phyloP scores from a whole-genome alignment of 2,797 vertebrate species.

The Molossus molossus region DNA sequence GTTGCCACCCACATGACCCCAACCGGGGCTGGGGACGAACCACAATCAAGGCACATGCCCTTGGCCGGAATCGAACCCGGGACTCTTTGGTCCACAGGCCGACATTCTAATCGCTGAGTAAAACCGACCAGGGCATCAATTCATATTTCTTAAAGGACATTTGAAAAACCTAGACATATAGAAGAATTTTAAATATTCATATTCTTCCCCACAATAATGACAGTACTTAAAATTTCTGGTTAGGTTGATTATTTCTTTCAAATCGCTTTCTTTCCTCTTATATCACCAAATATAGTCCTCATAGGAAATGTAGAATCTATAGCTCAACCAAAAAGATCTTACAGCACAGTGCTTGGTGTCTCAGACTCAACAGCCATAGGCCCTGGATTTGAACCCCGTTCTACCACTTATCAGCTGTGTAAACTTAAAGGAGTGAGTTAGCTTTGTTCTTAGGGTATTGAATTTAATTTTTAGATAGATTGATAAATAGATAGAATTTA shows the following conservation, averaged over 20 bases:
- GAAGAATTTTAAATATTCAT: not conserved
- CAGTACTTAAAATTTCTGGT: not conserved
- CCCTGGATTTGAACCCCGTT: not conserved
- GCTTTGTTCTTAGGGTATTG: not conserved
- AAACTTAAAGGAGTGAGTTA: not conserved
- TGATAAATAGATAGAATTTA: not conserved
- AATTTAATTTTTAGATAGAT: not conserved
- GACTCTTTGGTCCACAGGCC: no score
- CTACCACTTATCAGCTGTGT: not conserved
- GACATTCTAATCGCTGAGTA: no score
- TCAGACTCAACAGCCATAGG: not conserved
- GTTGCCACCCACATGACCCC: no score
- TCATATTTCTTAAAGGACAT: slow-evolving; percentile 37
- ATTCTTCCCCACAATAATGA: not conserved
- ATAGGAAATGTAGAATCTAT: not conserved
- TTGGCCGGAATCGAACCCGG: no score
- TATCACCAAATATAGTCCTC: not conserved
- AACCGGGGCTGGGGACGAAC: no score
- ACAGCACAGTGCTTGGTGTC: not conserved
- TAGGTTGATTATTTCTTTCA: not conserved
- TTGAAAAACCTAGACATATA: slow-evolving; percentile 47
- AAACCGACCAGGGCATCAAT: no score
- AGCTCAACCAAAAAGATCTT: not conserved
- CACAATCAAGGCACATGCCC: no score
- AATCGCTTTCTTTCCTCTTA: slow-evolving; percentile 31